A percentile compares a stretch with the other conserved stretches of the same genome.
phyloP scores from a whole-genome alignment of 1,140 invertebrate species.

The Drosophila simulans region DNA sequence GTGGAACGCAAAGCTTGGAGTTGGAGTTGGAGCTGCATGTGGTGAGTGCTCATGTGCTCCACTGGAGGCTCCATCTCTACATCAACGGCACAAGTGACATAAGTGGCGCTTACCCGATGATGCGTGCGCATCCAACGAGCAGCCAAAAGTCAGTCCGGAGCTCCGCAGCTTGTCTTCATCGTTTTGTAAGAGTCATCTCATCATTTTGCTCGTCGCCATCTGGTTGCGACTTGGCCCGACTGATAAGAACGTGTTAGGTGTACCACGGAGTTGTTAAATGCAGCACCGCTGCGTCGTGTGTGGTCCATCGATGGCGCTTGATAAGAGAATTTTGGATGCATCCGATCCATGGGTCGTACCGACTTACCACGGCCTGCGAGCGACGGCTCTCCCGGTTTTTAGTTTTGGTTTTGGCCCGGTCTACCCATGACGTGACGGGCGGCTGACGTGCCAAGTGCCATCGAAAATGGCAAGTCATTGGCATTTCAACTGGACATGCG shows the following conservation, averaged over 20 bases:
- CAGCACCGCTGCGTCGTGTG: conserved; percentile 68
- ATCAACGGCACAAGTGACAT: conserved; percentile 84
- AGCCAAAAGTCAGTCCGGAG: conserved; percentile 45
- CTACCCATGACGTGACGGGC: conserved; percentile 59
- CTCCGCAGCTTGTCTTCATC: conserved; percentile 58
- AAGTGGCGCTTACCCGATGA: conserved; percentile 84
- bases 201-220: conserved; percentile 12
- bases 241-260: conserved; percentile 73
- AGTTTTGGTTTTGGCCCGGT: conserved; percentile 10
- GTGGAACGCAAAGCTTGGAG: conserved; percentile 34
- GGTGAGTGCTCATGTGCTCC: conserved; percentile 55
- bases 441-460: conserved; percentile 75
- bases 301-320: conserved; percentile 62
- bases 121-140: conserved; percentile 79
- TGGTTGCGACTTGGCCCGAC: conserved; percentile 10
- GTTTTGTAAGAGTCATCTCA: conserved; percentile 73
- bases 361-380: conserved; percentile 22
- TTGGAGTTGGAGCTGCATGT: conserved; percentile 60
- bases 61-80: conserved; percentile 70
- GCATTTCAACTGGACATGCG: conserved; percentile 82
- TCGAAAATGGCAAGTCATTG: conserved; percentile 80
- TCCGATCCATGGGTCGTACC: conserved; percentile 18
- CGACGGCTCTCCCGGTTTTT: conserved; percentile 20
- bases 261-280: conserved; percentile 73
- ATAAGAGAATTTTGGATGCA: conserved; percentile 69